Conservation (phyloP, 2,888 invertebrate genomes). For the Rhopalosiphum nymphaeae region DNA sequence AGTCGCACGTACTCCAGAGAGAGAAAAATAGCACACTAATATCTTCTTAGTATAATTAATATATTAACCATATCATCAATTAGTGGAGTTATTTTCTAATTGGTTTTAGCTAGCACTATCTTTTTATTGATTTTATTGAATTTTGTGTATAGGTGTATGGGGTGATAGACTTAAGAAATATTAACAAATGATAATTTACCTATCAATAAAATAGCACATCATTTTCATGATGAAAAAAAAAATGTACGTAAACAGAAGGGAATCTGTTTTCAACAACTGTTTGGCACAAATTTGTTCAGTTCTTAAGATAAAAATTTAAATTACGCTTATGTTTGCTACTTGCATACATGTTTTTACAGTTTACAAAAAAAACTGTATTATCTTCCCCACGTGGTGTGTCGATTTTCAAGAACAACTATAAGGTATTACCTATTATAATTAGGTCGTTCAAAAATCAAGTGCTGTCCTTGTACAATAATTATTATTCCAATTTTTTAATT, state of each 20-base stretch:
- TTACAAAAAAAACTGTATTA: neutral
- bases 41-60: no score
- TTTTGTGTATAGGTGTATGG: neutral
- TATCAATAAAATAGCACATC: neutral
- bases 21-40: neutral
- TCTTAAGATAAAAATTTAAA: neutral
- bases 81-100: neutral
- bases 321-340: neutral
- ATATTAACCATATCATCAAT: neutral
- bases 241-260: neutral
- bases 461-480: neutral
- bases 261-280: neutral
- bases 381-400: neutral
- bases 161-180: neutral
- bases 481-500: neutral
- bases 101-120: neutral
- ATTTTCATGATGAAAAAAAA: neutral
- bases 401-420: neutral
- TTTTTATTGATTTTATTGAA: neutral
- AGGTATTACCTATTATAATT: neutral
- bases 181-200: neutral
- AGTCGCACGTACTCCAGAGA: neutral
- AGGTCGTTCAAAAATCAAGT: neutral
- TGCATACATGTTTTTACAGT: neutral
- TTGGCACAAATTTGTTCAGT: neutral